phyloP scores from a whole-genome alignment of 1,140 invertebrate genomes.

The Zaprionus vittiger region DNA sequence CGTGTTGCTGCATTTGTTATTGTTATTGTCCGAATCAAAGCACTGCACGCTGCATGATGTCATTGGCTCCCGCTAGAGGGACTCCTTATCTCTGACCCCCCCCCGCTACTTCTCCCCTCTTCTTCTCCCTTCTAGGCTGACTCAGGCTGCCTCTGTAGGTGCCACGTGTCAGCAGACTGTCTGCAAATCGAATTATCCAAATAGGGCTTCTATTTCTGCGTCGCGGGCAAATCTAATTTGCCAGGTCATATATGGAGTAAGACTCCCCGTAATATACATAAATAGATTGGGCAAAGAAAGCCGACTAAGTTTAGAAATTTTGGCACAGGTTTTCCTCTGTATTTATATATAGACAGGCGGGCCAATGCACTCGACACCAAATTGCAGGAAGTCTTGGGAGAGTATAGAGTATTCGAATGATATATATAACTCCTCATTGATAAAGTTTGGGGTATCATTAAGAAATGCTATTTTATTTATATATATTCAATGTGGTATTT shows the following conservation, averaged over 20 bases:
- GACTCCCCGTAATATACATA: background rate
- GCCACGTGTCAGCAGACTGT: background rate
- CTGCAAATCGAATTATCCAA: slow-evolving; percentile 2
- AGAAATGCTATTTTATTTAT: background rate
- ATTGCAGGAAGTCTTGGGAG: background rate
- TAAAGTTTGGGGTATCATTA: no score
- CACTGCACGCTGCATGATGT: background rate
- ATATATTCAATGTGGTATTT: background rate
- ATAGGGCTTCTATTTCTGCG: background rate
- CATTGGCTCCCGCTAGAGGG: background rate
- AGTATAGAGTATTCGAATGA: background rate
- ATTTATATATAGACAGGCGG: background rate
- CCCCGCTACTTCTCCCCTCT: no score
- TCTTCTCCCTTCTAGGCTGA: background rate
- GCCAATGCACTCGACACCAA: background rate
- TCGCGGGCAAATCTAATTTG: background rate
- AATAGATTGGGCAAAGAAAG: background rate
- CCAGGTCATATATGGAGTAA: background rate
- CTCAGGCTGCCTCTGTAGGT: background rate
- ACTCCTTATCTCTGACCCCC: background rate
- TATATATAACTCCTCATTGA: background rate
- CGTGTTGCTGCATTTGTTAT: slow-evolving; percentile 2
- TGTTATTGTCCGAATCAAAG: background rate
- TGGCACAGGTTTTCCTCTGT: background rate
- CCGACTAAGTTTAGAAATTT: background rate